Percentiles rank a stretch among this genome's conserved stretches.
Conservation (phyloP, 2,113 vertebrate species). For the Onychostoma macrolepis region DNA sequence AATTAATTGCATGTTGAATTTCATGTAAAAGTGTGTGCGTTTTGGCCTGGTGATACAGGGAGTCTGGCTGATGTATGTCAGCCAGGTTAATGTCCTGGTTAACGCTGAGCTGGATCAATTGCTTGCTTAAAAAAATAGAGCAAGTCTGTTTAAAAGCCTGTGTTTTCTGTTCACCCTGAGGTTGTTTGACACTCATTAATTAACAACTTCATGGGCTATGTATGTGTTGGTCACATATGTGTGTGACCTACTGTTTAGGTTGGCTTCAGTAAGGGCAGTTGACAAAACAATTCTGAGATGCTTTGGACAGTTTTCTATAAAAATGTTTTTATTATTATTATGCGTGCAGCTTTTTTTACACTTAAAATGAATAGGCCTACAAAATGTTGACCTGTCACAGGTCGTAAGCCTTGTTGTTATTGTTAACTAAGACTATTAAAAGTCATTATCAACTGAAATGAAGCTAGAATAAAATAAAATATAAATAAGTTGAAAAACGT, state of each 20-base stretch:
- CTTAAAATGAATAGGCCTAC: not conserved
- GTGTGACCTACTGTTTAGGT: conserved; percentile 26
- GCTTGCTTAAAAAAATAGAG: conserved; percentile 36
- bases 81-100: conserved; percentile 35
- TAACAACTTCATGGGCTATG: not conserved
- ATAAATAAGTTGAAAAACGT: not conserved
- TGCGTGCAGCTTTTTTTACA: not conserved
- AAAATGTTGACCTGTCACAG: not conserved
- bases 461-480: not conserved
- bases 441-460: not conserved
- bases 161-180: conserved; percentile 34
- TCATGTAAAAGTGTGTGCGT: not conserved
- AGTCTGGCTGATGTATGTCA: not conserved
- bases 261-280: not conserved
- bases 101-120: conserved; percentile 41
- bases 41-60: not conserved
- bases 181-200: conserved; percentile 30
- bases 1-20: not conserved
- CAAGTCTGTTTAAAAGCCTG: conserved; percentile 51
- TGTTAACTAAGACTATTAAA: not conserved
- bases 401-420: not conserved
- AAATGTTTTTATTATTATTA: not conserved
- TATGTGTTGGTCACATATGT: conserved; percentile 25
- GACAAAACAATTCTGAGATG: not conserved
- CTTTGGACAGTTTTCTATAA: not conserved